Base-by-base conservation (phyloP, 92 coral and sea anemone genomes). In the Diadumene lineata region DNA sequence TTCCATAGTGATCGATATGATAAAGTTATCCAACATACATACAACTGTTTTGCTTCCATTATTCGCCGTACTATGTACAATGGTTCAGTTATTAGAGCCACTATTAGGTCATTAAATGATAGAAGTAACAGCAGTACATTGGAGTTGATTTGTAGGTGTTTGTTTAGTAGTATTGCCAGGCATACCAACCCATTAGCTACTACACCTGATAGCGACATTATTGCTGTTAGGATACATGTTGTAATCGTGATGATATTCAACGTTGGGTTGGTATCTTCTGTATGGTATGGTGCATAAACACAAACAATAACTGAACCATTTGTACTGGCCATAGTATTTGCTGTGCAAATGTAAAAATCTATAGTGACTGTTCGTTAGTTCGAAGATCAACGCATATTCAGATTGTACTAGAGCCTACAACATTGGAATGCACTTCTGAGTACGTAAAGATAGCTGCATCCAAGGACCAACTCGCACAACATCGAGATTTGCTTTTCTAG, bases 1-100 rank as follows among this genome's bases (percentile, higher is more conserved):
- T 68, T 78, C 82, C 82, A 78, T 27, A 66, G 10, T 33, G 82
- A 43, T 57, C 82, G 82, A 78, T 78, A 78, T 1, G 51, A 28
- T 1, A 78, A 17, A 2, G 82, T 53, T 1, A 78, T 27, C 82
- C 82, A 78, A 43, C 82, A 78, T 8, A 78, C 22, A 50, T 78
- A 78, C 57, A 23, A 2, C 23, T 78, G 66, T 22, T 46, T 48
- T 25, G 75, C 27, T 58, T 78, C 82, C 1, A 78, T 68, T 21
- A 25, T 46, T 33, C 82, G 63, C 38, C 82, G 82, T 26, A 57
- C 56, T 3, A 78, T 78, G 75, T 78, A 78, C 31, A 78, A 46
- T 13, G 82, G 82, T 50, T 78, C 51, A 1, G 75, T 68, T 3
- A 68, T 33, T 7, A 57, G 3, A n/a, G 68, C 82, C 1, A 78